A percentile compares a stretch with the other conserved stretches of the same genome.
These are phyloP conservation scores for Drosophila ercepeae DNA, from an alignment of 1,140 invertebrate species.

Conservation along the genomic window DNA sequence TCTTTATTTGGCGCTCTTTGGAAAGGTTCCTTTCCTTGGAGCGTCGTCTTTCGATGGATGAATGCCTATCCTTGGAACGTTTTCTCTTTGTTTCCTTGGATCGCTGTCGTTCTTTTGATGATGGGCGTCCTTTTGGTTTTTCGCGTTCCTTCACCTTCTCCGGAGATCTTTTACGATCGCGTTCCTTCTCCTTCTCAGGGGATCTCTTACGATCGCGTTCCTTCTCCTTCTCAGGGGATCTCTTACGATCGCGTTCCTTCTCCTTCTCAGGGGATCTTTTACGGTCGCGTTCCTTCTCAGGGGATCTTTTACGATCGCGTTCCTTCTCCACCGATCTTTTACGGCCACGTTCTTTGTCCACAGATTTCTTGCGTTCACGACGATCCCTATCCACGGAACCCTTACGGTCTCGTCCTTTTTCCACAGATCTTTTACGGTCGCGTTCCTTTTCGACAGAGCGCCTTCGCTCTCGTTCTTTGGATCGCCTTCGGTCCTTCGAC, in stretches of 20 bases:
- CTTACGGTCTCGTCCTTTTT: not conserved
- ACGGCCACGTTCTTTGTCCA: not conserved
- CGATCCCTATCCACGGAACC: not conserved
- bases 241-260: not conserved
- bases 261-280: not conserved
- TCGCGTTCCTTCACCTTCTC: not conserved
- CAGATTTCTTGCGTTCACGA: too few relatives aligned
- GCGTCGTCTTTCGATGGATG: constrained; percentile 23
- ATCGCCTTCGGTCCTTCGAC: constrained; percentile 22
- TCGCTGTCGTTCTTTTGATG: constrained; percentile 30
- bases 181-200: not conserved
- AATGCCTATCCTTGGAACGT: constrained; percentile 17
- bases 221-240: too few relatives aligned
- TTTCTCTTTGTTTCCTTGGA: constrained; percentile 27
- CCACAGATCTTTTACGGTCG: constrained; percentile 1
- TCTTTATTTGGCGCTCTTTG: constrained; percentile 19
- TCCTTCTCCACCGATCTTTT: not conserved
- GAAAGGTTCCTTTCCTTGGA: constrained; percentile 32
- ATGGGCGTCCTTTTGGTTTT: constrained; percentile 28
- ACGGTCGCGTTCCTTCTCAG: not conserved
- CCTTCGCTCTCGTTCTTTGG: constrained; percentile 14
- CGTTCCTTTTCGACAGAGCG: constrained; percentile 33
- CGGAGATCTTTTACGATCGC: not conserved
- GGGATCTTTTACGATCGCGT: not conserved
- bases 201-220: too few relatives aligned